These are phyloP conservation scores for Hirtodrosophila confusa DNA, from an alignment of 2,888 invertebrate species.

Conservation along the genomic window DNA sequence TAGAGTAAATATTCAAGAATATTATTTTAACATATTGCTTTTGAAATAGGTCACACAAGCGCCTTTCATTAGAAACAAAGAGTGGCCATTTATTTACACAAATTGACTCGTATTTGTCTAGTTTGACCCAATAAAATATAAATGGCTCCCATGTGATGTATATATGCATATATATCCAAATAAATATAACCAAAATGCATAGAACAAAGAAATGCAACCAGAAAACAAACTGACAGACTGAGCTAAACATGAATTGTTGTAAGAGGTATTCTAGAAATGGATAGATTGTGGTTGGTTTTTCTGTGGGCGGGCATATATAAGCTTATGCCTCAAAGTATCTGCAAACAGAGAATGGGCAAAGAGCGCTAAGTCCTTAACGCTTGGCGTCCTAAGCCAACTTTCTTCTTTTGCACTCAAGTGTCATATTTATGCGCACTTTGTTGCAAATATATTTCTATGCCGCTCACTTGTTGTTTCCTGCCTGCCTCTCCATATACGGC, in stretches of 20 bases:
- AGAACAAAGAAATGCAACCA: conserved; percentile 2
- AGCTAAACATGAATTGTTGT: conserved; percentile 6
- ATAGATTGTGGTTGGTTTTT: conserved; percentile 20
- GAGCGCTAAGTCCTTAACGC: conserved; percentile 30
- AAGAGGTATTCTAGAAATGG: conserved; percentile 21
- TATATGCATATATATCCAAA: conserved; percentile 11
- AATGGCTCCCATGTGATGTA: conserved; percentile 41
- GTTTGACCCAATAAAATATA: conserved; percentile 43
- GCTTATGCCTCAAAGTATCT: conserved; percentile 13
- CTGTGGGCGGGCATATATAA: conserved; percentile 1
- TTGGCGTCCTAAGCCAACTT: conserved; percentile 28
- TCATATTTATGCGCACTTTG: conserved; percentile 61
- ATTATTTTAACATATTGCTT: too few species aligned
- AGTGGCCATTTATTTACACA: background rate
- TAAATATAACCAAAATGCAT: conserved; percentile 11
- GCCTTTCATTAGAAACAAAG: background rate
- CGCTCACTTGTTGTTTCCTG: conserved; percentile 33
- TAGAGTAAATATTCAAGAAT: too few species aligned
- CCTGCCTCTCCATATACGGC: conserved; percentile 7
- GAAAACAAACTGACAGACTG: conserved; percentile 20
- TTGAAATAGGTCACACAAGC: conserved; percentile 8
- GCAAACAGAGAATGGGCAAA: background rate
- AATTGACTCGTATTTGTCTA: conserved; percentile 5
- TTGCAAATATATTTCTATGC: conserved; percentile 41
- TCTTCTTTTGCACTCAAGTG: conserved; percentile 33